A percentile compares a stretch with the other conserved stretches of the same genome.
Conservation (phyloP, 2,888 invertebrate genomes). For the Archips xylosteana region DNA sequence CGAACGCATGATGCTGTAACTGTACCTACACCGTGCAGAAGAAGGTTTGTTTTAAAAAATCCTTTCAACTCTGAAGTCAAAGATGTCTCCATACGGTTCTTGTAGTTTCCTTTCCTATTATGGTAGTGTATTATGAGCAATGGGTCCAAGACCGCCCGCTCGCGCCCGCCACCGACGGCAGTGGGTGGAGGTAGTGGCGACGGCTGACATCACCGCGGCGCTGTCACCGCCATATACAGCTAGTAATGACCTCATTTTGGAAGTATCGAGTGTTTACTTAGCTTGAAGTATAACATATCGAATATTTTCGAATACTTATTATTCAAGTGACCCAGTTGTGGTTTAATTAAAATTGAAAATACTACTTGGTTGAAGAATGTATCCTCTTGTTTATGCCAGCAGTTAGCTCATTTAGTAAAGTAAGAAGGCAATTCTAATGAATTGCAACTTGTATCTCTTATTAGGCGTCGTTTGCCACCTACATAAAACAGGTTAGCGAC, state of each 20-base stretch:
- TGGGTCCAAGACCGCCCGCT: conserved; percentile 30
- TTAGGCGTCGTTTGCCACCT: too few species aligned
- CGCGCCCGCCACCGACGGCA: conserved; percentile 4
- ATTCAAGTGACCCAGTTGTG: conserved; percentile 21
- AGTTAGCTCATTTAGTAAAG: background rate
- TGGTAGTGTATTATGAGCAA: conserved; percentile 7
- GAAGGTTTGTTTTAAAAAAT: too few species aligned
- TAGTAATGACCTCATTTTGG: conserved; percentile 36
- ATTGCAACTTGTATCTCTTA: too few species aligned
- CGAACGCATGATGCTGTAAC: too few species aligned
- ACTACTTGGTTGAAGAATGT: background rate
- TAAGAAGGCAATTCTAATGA: too few species aligned
- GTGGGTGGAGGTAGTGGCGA: background rate
- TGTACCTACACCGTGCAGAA: too few species aligned
- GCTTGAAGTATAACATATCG: background rate
- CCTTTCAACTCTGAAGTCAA: background rate
- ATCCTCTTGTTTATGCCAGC: background rate
- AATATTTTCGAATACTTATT: conserved; percentile 1
- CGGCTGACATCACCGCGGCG: conserved; percentile 33
- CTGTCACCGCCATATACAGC: conserved; percentile 30
- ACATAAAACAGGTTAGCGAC: too few species aligned
- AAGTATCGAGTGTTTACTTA: conserved; percentile 25
- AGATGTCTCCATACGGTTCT: background rate
- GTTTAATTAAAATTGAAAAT: background rate
- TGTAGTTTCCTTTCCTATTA: background rate